Evolutionary conservation across 2,797 vertebrate species (phyloP).

Genomic region (Gymnothorax reevesii): DNA sequence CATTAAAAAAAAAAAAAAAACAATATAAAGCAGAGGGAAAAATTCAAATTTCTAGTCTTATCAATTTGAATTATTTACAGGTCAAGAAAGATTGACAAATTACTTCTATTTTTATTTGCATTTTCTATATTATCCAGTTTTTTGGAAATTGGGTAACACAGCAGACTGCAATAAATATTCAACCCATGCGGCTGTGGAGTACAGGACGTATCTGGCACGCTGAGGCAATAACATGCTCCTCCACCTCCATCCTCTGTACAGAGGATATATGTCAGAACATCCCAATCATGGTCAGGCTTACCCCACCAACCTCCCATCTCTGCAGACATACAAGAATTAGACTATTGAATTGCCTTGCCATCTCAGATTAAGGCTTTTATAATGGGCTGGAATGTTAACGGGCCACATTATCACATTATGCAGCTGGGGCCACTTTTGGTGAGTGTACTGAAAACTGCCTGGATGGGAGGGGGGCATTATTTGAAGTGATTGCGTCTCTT

Average conservation of each 20-base stretch:
- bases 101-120: too few relatives aligned
- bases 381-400: constrained; percentile 39
- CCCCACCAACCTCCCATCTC: constrained; percentile 34
- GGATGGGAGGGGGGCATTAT: not conserved
- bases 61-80: not conserved
- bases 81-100: not conserved
- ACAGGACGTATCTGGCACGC: not conserved
- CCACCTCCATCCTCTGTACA: constrained; percentile 14
- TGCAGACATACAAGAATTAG: constrained; percentile 28
- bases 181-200: constrained; percentile 47
- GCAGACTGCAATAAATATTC: constrained; percentile 28
- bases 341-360: constrained; percentile 33
- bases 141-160: not conserved
- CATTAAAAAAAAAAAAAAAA: too few relatives aligned
- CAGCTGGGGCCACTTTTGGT: not conserved
- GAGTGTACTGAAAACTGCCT: not conserved
- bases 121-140: too few relatives aligned
- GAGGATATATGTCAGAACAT: not conserved
- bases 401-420: constrained; percentile 42
- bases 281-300: not conserved
- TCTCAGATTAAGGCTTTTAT: constrained; percentile 17
- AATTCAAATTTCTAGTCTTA: not conserved
- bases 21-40: too few relatives aligned
- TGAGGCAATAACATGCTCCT: not conserved
- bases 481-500: not conserved